These are phyloP conservation scores for Periophthalmus magnuspinnatus DNA, from an alignment of 2,797 vertebrate genomes.

Conservation along the genomic window DNA sequence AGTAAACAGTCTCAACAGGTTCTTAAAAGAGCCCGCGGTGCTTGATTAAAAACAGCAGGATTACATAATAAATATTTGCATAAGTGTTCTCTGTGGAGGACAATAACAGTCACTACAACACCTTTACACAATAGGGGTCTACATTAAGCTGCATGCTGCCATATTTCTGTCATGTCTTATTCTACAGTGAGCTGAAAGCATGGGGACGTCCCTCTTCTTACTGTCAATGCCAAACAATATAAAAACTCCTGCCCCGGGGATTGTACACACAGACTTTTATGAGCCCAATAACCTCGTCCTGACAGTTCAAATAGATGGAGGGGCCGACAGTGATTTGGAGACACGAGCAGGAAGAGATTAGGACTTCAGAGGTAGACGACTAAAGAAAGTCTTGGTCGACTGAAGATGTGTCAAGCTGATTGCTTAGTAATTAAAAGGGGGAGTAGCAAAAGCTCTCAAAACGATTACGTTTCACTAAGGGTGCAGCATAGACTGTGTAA, in stretches of 20 bases:
- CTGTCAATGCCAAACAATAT: conserved; percentile 33
- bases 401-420: too few species aligned
- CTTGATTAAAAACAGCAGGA: neutral
- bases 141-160: conserved; percentile 18
- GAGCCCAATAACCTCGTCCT: conserved; percentile 63
- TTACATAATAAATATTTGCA: neutral
- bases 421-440: too few species aligned
- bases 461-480: too few species aligned
- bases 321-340: conserved; percentile 37
- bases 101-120: conserved; percentile 8
- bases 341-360: conserved; percentile 20
- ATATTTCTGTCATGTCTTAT: conserved; percentile 4
- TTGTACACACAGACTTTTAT: conserved; percentile 54
- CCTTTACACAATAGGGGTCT: conserved; percentile 49
- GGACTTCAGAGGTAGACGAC: too few species aligned
- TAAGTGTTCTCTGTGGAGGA: neutral
- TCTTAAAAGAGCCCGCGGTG: neutral
- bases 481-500: too few species aligned
- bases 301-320: conserved; percentile 53
- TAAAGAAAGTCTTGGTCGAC: too few species aligned
- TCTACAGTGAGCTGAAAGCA: conserved; percentile 57
- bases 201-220: conserved; percentile 12
- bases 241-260: conserved; percentile 41
- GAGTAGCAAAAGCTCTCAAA: too few species aligned
- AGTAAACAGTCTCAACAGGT: neutral